phyloP scores from a whole-genome alignment of 2,888 invertebrate species.

The Drosophila rubida region DNA sequence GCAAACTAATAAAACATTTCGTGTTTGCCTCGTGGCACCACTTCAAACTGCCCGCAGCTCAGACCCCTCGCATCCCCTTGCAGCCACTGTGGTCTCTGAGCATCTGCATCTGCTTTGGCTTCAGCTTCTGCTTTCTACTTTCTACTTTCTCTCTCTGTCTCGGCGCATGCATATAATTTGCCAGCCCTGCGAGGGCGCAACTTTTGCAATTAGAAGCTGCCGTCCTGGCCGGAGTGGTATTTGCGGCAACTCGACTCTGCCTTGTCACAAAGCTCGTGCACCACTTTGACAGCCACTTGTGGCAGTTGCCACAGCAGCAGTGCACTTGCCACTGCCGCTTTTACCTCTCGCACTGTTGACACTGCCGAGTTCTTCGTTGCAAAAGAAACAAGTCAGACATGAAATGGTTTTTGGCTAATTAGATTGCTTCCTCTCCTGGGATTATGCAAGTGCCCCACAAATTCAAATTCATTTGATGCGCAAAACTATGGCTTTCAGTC shows the following conservation, averaged over 20 bases:
- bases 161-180: conserved; percentile 65
- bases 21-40: conserved; percentile 21
- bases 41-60: conserved; percentile 46
- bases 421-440: neutral
- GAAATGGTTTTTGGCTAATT: neutral
- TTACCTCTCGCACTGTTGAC: neutral
- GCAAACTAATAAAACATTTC: conserved; percentile 52
- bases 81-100: neutral
- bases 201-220: conserved; percentile 73
- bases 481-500: neutral
- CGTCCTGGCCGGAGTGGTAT: conserved; percentile 56
- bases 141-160: conserved; percentile 16
- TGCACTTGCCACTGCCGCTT: conserved; percentile 1
- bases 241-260: conserved; percentile 25
- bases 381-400: neutral
- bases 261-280: conserved; percentile 25
- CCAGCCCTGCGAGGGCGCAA: conserved; percentile 38
- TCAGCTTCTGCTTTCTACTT: neutral
- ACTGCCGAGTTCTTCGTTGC: no score
- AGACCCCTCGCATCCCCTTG: neutral
- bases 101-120: neutral
- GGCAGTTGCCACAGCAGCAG: conserved; percentile 24
- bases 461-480: neutral
- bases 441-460: neutral
- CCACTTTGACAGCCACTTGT: conserved; percentile 39